phyloP scores from a whole-genome alignment of 2,113 vertebrate genomes.

The Phasianus colchicus region DNA sequence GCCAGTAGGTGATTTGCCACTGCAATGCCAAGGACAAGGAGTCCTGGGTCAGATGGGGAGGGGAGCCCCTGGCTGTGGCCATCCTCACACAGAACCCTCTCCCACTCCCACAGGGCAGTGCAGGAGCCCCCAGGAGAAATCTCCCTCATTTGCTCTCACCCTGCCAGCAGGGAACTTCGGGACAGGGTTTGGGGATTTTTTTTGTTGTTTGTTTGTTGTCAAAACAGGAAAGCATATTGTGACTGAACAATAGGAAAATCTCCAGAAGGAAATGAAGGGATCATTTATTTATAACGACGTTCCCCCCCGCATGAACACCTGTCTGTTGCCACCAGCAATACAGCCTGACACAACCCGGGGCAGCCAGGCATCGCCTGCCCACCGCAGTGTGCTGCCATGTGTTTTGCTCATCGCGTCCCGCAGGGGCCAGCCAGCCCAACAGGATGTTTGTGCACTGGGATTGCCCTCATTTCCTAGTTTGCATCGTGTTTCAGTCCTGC shows the following conservation, averaged over 20 bases:
- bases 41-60: background rate
- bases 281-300: constrained; percentile 60
- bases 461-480: background rate
- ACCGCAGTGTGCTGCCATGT: background rate
- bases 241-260: constrained; percentile 71
- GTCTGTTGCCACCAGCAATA: constrained; percentile 24
- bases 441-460: constrained; percentile 48
- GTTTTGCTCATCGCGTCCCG: background rate
- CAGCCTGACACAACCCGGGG: background rate
- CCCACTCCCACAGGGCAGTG: background rate
- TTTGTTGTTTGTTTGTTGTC: background rate
- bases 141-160: background rate
- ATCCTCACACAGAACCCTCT: fast-evolving
- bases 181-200: background rate
- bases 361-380: constrained; percentile 24
- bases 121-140: background rate
- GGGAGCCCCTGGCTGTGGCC: background rate
- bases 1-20: background rate
- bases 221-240: constrained; percentile 68
- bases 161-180: background rate
- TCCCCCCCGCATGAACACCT: constrained; percentile 57
- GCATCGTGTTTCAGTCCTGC: background rate
- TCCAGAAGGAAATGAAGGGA: constrained; percentile 61
- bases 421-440: background rate
- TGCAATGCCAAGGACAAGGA: background rate